Evolutionary conservation across 1,140 invertebrate genomes (phyloP).

Genomic region (Brachionus paranguensis): DNA sequence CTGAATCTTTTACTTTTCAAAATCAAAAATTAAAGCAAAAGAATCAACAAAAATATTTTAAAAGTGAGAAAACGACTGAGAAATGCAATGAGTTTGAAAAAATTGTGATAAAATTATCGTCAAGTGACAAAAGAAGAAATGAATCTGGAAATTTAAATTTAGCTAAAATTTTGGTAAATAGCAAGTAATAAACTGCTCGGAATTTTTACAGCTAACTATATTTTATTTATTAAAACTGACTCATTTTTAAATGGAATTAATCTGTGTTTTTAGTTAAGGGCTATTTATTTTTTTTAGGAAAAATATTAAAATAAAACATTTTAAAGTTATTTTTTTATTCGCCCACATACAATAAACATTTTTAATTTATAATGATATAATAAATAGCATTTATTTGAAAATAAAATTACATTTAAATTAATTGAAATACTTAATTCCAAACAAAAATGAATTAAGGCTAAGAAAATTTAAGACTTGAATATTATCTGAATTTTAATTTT

Average conservation of each 20-base stretch:
- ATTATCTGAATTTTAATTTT: too few species aligned
- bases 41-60: background rate
- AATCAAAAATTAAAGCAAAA: background rate
- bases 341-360: too few species aligned
- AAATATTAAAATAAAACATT: background rate
- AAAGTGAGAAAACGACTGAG: background rate
- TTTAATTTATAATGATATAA: too few species aligned
- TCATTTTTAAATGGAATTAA: background rate
- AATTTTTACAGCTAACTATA: background rate
- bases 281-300: background rate
- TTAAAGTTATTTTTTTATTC: background rate
- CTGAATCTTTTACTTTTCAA: background rate
- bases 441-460: too few species aligned
- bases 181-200: background rate
- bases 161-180: background rate
- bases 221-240: background rate
- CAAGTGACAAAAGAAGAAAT: background rate
- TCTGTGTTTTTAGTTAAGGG: background rate
- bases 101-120: background rate
- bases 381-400: background rate
- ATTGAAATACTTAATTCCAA: too few species aligned
- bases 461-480: too few species aligned
- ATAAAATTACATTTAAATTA: background rate
- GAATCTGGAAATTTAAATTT: background rate
- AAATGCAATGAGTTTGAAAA: background rate